Conservation (phyloP, 2,113 vertebrate genomes). For the Coturnix japonica region DNA sequence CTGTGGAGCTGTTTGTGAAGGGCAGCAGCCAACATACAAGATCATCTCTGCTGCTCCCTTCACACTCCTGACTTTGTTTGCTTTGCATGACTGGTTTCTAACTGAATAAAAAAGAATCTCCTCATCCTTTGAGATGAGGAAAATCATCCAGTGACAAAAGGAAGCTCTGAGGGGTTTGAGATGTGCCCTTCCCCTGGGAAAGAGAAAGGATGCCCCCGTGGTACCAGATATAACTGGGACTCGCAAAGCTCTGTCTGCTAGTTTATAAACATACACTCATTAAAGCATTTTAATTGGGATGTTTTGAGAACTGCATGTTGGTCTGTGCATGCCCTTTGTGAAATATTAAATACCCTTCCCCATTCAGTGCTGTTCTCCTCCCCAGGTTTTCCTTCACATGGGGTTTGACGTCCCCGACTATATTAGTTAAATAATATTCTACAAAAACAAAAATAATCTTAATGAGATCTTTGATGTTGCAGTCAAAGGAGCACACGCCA, state of each 20-base stretch:
- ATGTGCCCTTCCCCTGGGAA: neutral
- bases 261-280: slow-evolving; percentile 35
- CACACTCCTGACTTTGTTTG: neutral
- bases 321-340: slow-evolving; percentile 42
- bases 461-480: slow-evolving; percentile 46
- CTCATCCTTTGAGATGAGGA: neutral
- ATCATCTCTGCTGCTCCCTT: neutral
- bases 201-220: neutral
- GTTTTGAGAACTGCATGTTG: neutral
- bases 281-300: slow-evolving; percentile 59
- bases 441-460: neutral
- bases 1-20: neutral
- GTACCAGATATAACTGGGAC: neutral
- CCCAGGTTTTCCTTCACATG: slow-evolving; percentile 17
- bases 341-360: slow-evolving; percentile 62
- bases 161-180: neutral
- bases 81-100: neutral
- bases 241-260: neutral
- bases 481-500: slow-evolving; percentile 53
- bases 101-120: neutral
- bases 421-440: slow-evolving; percentile 12
- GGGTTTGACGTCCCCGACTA: slow-evolving; percentile 23
- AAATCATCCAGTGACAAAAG: neutral
- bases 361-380: neutral
- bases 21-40: neutral